Base-by-base conservation (phyloP, 2,888 invertebrate species). In the Parascotia fuliginaria region DNA sequence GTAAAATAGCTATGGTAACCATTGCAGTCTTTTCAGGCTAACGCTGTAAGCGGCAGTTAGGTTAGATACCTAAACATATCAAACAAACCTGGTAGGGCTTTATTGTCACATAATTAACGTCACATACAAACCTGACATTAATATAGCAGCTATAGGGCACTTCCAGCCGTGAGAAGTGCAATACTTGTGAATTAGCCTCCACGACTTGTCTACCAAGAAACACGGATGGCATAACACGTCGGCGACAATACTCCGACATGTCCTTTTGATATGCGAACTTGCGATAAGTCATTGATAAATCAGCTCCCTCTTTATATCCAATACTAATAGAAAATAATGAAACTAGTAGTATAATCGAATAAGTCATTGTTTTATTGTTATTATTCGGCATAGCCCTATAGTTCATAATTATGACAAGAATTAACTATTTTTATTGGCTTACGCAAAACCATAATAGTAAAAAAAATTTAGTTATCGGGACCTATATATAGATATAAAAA, bases 71-170 rank as follows among this genome's bases (percentile, higher is more conserved):
- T n/a, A n/a, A n/a, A n/a, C n/a, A n/a, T n/a, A n/a, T n/a, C n/a
- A n/a, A n/a, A n/a, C n/a, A n/a, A n/a, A n/a, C n/a, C n/a, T n/a
- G n/a, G n/a, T n/a, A n/a, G n/a, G n/a, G n/a, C n/a, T n/a, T n/a
- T n/a, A n/a, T n/a, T n/a, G n/a, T n/a, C 24, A 24, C 19, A 5
- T 19, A 3, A 19, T 2, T 19, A 19, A 19, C 7, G 24, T 24
- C 4, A 19, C 19, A 24, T 24, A 24, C 24, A 24, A 7, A 91
- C 91, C 89, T 87, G 13, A 90, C 68, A 57, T 80, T 85, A 36
- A 89, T 73, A 50, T 74, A 83, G 60, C 91, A 91, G 62, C 79
- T 87, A 40, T 91, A 91, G 0, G 90, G 89, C 11, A 85, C 36
- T 29, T 87, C 86, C 19, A 84, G 56, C 28, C 70, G 77, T 1